phyloP scores from a whole-genome alignment of 2,113 vertebrate genomes.

The Brachypteracias leptosomus region DNA sequence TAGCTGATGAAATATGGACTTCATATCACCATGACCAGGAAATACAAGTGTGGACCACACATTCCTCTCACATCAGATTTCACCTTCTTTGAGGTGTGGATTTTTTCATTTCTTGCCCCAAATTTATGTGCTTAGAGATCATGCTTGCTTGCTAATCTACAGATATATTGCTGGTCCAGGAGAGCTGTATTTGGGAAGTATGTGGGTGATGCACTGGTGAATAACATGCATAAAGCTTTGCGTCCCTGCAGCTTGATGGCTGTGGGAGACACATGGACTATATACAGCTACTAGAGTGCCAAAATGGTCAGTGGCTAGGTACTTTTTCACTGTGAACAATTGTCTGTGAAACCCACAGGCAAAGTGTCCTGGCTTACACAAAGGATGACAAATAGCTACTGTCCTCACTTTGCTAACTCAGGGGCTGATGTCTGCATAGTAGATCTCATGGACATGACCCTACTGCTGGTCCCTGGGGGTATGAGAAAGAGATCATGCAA shows the following conservation, averaged over 20 bases:
- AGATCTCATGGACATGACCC: not conserved
- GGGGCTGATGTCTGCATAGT: not conserved
- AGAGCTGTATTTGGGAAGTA: not conserved
- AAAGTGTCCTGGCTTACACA: not conserved
- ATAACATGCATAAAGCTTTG: not conserved
- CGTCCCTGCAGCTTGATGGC: not conserved
- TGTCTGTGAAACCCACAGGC: not conserved
- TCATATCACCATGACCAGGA: not conserved
- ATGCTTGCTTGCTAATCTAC: not conserved
- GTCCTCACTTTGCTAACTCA: not conserved
- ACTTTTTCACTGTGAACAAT: not conserved
- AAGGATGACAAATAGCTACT: not conserved
- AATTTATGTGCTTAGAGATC: not conserved
- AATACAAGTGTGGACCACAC: accelerated
- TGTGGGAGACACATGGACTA: not conserved
- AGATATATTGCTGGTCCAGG: not conserved
- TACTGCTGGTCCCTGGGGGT: not conserved
- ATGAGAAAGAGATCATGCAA: not conserved
- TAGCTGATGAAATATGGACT: not conserved
- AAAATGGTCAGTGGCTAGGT: not conserved
- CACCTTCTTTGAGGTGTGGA: not conserved
- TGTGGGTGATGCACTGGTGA: not conserved
- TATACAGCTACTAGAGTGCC: not conserved
- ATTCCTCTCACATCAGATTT: not conserved
- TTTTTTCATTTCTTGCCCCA: not conserved